phyloP scores from a whole-genome alignment of 2,888 invertebrate species.

The Scelioninae gen. 2 region DNA sequence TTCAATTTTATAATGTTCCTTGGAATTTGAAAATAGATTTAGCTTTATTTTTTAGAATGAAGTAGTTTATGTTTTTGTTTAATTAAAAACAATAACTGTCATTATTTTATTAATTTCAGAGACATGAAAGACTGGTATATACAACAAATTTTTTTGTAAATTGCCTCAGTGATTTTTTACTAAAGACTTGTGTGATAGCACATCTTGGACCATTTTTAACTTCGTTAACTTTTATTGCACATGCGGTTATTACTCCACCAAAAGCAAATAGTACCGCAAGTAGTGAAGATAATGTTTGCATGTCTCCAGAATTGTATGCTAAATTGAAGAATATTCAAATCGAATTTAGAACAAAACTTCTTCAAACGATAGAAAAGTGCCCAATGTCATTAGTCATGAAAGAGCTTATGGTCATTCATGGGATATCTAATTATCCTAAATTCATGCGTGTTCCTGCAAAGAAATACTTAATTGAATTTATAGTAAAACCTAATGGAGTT shows the following conservation, averaged over 20 bases:
- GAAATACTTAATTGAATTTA: slow-evolving; percentile 78
- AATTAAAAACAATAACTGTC: no score
- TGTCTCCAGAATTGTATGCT: slow-evolving; percentile 79
- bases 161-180: slow-evolving; percentile 63
- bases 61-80: no score
- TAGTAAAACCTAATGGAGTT: slow-evolving; percentile 81
- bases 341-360: slow-evolving; percentile 77
- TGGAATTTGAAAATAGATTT: no score
- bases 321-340: slow-evolving; percentile 77
- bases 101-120: slow-evolving; percentile 65
- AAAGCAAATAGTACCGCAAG: slow-evolving; percentile 63
- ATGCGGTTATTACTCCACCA: slow-evolving; percentile 82
- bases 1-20: no score
- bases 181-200: slow-evolving; percentile 65
- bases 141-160: slow-evolving; percentile 77
- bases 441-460: slow-evolving; percentile 81
- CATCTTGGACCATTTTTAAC: slow-evolving; percentile 77
- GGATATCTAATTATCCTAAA: slow-evolving; percentile 77
- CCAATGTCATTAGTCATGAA: slow-evolving; percentile 81
- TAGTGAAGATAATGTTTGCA: slow-evolving; percentile 72
- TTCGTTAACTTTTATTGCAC: slow-evolving; percentile 82
- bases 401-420: slow-evolving; percentile 82
- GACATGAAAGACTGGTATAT: slow-evolving; percentile 77
- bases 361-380: slow-evolving; percentile 77
- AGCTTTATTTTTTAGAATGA: no score